Evolutionary conservation across 2,888 invertebrate genomes (phyloP), one percentile per base, ranked within the genome.

Genomic region (Pseudococcus longispinus): DNA sequence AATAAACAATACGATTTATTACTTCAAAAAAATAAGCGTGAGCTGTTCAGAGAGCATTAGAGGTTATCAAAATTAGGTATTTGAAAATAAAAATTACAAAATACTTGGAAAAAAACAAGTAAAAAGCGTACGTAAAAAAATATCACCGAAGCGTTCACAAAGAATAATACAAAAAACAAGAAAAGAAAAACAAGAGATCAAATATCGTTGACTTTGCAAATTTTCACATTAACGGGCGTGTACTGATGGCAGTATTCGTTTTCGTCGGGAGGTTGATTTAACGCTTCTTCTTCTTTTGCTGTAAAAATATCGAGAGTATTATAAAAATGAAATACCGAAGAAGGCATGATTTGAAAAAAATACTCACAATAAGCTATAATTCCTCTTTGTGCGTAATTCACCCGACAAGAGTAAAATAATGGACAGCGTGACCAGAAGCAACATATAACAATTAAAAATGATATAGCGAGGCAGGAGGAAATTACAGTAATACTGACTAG

Each of bases 341-440:
- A n/a, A 55, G 20, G 23, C 37, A 60, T 9, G 9, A 23, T 11
- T 23, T 11, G 3, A 55, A 5, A 65, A 15, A 46, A 9, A 88
- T 37, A 83, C 89, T 89, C 88, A 89, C 89, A 87, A 88, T 90
- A 90, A 82, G 90, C 89, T 83, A 91, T 89, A 87, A 90, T 90
- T 85, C 90, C 90, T 37, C 89, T 90, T 85, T 90, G 89, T 18
- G 90, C 89, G 88, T 91, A 91, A 85, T 90, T 90, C 29, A 90
- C 89, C 84, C 90, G 88, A 88, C 91, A 91, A 3, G 90, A 89
- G 60, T 90, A 89, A 88, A 90, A 91, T 13, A 91, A 89, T 0
- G 90, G 90, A 88, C 91, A 91, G n/a, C 89, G 89, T 51, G 90
- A 90, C 90, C 90, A 91, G 89, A 91, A 91, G 88, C 91, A 91